Evolutionary conservation across 2,113 vertebrate genomes (phyloP), one percentile per base, ranked within the genome.

Genomic region (Pardalotus punctatus): DNA sequence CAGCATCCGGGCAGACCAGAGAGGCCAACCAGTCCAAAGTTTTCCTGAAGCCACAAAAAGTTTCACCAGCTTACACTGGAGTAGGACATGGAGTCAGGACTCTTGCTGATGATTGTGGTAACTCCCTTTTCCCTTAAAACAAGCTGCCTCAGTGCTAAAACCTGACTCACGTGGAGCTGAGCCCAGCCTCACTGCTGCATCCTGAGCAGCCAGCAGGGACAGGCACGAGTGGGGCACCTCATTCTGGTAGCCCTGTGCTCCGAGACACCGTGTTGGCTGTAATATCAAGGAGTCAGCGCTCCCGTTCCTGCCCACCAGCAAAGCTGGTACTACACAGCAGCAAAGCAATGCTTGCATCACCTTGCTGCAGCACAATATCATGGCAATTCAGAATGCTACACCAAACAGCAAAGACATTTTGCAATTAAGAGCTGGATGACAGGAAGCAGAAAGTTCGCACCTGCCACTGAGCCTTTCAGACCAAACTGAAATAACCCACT

Each of bases 401-500:
- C 16, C 70, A 69, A 92, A 76, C n/a, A 80, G 66, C 84, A 94
- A 53, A 87, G 51, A 51, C 70, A 38, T 58, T 54, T 38, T 38
- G 82, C 91, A 73, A 73, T 94, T 85, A 87, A 82, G 70, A 81
- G 73, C 78, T 79, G 58, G 62, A 96, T 89, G 87, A 79, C 62
- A 47, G 91, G 93, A 93, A 92, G 72, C 86, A 94, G 84, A 86
- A 95, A 96, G 91, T 86, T 92, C 7, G 13, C 95, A 96, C 93
- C 89, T 94, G 94, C 81, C 88, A 92, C 92, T 69, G 66, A 85
- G 94, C 84, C 88, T 91, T 94, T 92, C 77, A 94, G 89, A 77
- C 78, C 88, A 95, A 89, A 86, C 67, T 81, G 76, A 90, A 96
- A 90, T 92, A 93, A 86, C 72, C 77, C 93, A 91, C 84, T 87